Base-by-base conservation (phyloP, 2,113 vertebrate genomes). In the Ramphastos sulfuratus region DNA sequence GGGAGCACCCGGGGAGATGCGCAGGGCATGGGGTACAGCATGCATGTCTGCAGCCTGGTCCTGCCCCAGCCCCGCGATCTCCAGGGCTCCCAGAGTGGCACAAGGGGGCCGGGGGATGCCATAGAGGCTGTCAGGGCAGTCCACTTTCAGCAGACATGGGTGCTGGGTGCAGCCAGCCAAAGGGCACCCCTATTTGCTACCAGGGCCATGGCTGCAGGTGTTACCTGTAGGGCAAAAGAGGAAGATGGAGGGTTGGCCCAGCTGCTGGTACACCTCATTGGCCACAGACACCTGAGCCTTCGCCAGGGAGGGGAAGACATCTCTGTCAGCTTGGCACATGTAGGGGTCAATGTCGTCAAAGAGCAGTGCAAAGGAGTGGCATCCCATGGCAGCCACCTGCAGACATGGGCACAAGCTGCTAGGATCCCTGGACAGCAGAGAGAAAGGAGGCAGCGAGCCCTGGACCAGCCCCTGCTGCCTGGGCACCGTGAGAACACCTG, bases 141-240 rank as follows among this genome's bases (percentile, higher is more conserved):
- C 66, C 44, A 70, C 35, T 74, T 23, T 6, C 61, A 70, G 58
- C 71, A 30, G 80, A 46, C 9, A n/a, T 3, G 17, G 18, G 37
- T 16, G 37, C 23, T 54, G 52, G 55, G 19, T 20, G 30, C 78
- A 50, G 58, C 28, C 56, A 54, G 59, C 23, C 5, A 0, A 72
- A 42, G 21, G 77, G 28, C 63, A 28, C 7, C 67, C n/a, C 2
- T 4, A 6, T 5, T 4, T 67, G 74, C 60, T 35, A 20, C 7
- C 39, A 31, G 42, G 48, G 61, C 37, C n/a, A 39, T 0, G 1
- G 72, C 54, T 61, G 48, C 4, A 3, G 28, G 19, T 12, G 1
- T 50, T 97, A 98, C 98, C 98, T 97, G 98, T 99, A 15, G 98
- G 98, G 87, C 98, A 99, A 94, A 98, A 98, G 18, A 98, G 98